Conservation (phyloP, 1,140 invertebrate genomes). For the Archivesica marissinica region DNA sequence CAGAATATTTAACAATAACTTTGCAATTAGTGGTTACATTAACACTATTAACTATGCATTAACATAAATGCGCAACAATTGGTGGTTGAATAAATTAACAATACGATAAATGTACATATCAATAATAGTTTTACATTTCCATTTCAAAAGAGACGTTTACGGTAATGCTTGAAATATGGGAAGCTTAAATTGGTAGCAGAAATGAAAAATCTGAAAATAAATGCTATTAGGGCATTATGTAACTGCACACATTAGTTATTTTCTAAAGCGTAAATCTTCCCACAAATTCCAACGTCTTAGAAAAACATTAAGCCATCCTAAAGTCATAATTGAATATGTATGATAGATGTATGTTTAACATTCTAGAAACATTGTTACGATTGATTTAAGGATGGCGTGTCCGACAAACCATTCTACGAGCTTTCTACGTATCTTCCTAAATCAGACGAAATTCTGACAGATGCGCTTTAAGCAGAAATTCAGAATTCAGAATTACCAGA, state of each 20-base stretch:
- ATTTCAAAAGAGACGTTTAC: too few relatives aligned
- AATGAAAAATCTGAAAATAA: too few relatives aligned
- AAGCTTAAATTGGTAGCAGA: too few relatives aligned
- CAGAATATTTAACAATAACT: too few relatives aligned
- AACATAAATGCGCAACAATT: not conserved
- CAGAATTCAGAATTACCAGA: not conserved
- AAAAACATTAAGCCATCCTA: not conserved
- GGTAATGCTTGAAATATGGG: too few relatives aligned
- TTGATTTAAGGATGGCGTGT: slow-evolving; percentile 28
- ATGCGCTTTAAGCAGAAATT: not conserved
- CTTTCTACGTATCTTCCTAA: slow-evolving; percentile 31
- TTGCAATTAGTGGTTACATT: too few relatives aligned
- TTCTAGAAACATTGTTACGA: not conserved
- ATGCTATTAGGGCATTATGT: too few relatives aligned
- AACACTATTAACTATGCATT: slow-evolving; percentile 5
- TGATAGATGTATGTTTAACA: slow-evolving; percentile 11
- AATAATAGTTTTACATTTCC: too few relatives aligned
- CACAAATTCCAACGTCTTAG: not conserved
- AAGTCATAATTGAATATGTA: slow-evolving; percentile 34
- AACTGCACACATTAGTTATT: too few relatives aligned
- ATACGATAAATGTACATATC: too few relatives aligned
- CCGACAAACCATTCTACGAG: not conserved
- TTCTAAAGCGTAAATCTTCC: too few relatives aligned
- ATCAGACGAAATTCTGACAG: slow-evolving; percentile 16
- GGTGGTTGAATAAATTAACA: too few relatives aligned